Conservation (phyloP, 2,113 vertebrate species). For the Microtus ochrogaster region DNA sequence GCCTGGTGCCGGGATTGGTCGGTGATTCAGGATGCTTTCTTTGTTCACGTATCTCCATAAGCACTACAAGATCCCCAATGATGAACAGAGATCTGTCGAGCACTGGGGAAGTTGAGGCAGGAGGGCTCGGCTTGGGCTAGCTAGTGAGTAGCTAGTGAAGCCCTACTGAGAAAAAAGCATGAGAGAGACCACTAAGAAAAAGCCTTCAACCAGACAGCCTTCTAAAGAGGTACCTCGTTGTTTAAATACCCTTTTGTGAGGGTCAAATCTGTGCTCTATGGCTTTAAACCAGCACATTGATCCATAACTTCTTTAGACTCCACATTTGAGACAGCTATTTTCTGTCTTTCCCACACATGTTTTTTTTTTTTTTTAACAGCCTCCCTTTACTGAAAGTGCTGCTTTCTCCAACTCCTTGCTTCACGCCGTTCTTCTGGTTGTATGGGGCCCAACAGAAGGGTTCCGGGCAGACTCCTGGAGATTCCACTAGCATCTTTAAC, state of each 20-base stretch:
- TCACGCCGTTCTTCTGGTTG: neutral
- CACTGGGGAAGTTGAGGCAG: neutral
- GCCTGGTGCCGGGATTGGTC: neutral
- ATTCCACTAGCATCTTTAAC: neutral
- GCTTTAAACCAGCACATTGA: neutral
- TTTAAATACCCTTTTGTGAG: neutral
- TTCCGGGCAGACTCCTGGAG: neutral
- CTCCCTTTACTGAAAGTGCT: neutral
- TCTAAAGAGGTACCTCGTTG: neutral
- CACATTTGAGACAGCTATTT: neutral
- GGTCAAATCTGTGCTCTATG: neutral
- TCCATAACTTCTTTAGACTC: neutral
- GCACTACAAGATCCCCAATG: neutral
- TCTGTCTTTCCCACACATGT: neutral
- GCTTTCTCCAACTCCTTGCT: neutral
- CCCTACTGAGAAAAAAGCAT: neutral
- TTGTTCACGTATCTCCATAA: neutral
- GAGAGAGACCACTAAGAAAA: neutral
- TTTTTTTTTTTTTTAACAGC: neutral
- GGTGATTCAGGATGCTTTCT: neutral
- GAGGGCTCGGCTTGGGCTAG: neutral
- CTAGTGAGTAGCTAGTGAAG: neutral
- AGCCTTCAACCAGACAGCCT: neutral
- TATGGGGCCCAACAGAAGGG: neutral
- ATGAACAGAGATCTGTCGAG: neutral